Evolutionary conservation across 2,113 vertebrate genomes (phyloP), one percentile per base, ranked within the genome.

Genomic region (Ciconia stormi): DNA sequence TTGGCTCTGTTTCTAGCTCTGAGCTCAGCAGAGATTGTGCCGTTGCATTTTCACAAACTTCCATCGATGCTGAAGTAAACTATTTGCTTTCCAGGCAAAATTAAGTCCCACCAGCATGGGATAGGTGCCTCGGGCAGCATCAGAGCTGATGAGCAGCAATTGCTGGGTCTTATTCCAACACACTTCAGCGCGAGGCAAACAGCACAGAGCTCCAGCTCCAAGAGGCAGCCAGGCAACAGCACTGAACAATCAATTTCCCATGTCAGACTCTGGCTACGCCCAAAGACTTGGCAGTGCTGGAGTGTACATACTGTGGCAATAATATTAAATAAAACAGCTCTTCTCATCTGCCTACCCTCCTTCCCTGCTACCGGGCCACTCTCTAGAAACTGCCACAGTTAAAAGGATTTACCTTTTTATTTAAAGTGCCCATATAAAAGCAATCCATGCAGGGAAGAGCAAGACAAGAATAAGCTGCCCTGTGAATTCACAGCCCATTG

Each of bases 21-120:
- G 93, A 96, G 70, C 83, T 96, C 91, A 95, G 88, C 95, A 86
- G 53, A 89, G 88, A 61, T 9, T 25, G 38, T 49, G 61, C 88
- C 62, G 53, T 11, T 85, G 71, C 61, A 7, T 89, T 91, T 92
- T 59, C 91, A 89, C 23, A 34, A 92, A 71, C n/a, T 79, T 42
- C 80, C 78, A 77, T 36, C 4, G 4, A 10, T 36, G 82, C 30
- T 85, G 84, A 34, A 91, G 82, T 13, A 49, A 93, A 81, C 1
- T 16, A 27, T 87, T 85, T 59, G 27, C 79, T 91, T 94, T 72
- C 40, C 80, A 95, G 94, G 81, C 89, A 84, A 82, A 78, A 52
- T 76, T 18, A n/a, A 72, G 70, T 78, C 79, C 49, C 62, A 61
- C 20, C 78, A 74, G 87, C 1, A 47, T 47, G 50, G 86, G 66